A percentile compares a stretch with the other conserved stretches of the same genome.
phyloP scores from a whole-genome alignment of 2,888 invertebrate species.

The Aporophyla lueneburgensis region DNA sequence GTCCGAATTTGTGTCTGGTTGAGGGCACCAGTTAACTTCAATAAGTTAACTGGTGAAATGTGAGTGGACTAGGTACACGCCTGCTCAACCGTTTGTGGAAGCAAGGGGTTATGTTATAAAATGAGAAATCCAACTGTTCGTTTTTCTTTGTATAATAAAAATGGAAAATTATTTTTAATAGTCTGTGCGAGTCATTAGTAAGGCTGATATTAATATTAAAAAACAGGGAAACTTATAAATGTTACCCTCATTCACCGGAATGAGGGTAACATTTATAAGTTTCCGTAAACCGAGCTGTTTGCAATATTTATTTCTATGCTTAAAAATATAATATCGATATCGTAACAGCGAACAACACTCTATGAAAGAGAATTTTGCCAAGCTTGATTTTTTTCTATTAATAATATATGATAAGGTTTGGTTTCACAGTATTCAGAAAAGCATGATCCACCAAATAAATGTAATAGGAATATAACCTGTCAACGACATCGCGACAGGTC shows the following conservation, averaged over 20 bases:
- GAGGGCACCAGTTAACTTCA: no score
- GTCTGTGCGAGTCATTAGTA: not conserved
- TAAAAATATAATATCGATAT: not conserved
- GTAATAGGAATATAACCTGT: not conserved
- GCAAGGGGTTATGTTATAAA: not conserved
- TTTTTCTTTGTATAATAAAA: not conserved
- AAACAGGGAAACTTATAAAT: not conserved
- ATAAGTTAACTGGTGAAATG: no score
- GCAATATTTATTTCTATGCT: not conserved
- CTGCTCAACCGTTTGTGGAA: no score
- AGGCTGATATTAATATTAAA: not conserved
- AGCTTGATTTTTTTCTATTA: not conserved
- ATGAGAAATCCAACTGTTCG: not conserved
- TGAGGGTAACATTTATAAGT: no score
- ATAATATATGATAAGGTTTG: not conserved
- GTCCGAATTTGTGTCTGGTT: no score
- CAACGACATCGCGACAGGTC: not conserved
- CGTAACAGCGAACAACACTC: rapidly evolving
- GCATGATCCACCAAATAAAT: not conserved
- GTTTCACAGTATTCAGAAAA: not conserved
- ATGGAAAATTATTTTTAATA: not conserved
- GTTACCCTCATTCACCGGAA: not conserved
- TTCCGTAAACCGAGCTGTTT: not conserved
- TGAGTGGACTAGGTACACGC: no score
- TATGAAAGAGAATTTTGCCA: not conserved